Evolutionary conservation across 2,888 invertebrate genomes (phyloP), one percentile per base, ranked within the genome.

Genomic region (Timema podura): DNA sequence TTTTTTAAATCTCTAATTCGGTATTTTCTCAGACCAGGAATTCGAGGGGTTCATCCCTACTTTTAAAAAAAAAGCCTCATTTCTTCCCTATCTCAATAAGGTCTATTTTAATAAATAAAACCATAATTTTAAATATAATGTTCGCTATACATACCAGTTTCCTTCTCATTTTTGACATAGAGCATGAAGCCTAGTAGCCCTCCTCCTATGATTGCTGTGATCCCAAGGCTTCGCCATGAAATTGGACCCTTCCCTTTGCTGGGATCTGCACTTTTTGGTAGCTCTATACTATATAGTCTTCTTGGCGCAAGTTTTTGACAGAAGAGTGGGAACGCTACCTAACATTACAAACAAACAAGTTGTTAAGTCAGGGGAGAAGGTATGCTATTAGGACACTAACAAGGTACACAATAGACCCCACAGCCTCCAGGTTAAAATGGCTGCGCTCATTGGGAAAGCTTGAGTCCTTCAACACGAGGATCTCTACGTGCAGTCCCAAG

Each of bases 131-230:
- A 6, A 69, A 65, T 9, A 57, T 3, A 6, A n/a, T 11, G 9
- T 54, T 13, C 8, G n/a, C 45, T 69, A 48, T 48, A 77, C 76
- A 76, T 78, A 87, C 88, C 83, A 73, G 85, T 84, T 79, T 96
- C 93, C 80, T 96, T 96, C 79, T 94, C 88, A 69, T 85, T 85
- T 80, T 90, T 91, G 1, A 95, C 83, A 78, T 95, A 92, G 73
- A 89, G 82, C 89, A 95, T 88, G 77, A 88, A 91, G 0, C 83
- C 86, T 5, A 91, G 80, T 61, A 92, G 80, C 0, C 87, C 84
- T 5, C 88, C 87, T 2, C 91, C 93, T 2, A 91, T 78, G 0
- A 86, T 83, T 0, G 88, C 85, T 0, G 92, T 89, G 44, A 88
- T 82, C 8, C 84, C 83, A 73, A 95, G 83, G 73, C 89, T 90